Percentiles rank a stretch among this genome's conserved stretches.
Evolutionary conservation across 1,140 invertebrate species (phyloP).

Genomic region (Coboldia fuscipes): DNA sequence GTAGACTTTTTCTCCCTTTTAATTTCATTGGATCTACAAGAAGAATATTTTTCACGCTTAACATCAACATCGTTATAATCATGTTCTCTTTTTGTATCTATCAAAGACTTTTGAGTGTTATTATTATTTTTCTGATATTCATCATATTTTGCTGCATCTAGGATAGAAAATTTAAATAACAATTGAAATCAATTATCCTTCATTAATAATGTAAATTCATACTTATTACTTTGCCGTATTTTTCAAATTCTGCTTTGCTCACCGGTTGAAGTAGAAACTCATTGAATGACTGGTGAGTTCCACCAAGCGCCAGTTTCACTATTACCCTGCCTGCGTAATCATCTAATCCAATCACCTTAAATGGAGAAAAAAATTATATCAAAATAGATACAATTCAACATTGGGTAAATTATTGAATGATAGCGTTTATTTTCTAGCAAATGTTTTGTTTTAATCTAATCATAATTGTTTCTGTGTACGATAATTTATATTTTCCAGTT

Average conservation of each 20-base stretch:
- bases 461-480: too few relatives aligned
- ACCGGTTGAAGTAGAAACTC: constrained; percentile 59
- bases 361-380: constrained; percentile 6
- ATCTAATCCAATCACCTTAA: constrained; percentile 60
- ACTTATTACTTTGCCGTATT: constrained; percentile 64
- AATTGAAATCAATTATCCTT: constrained; percentile 5
- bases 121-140: too few relatives aligned
- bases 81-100: too few relatives aligned
- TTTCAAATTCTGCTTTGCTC: constrained; percentile 51
- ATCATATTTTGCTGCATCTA: too few relatives aligned
- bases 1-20: too few relatives aligned
- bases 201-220: constrained; percentile 20
- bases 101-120: too few relatives aligned
- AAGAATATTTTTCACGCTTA: too few relatives aligned
- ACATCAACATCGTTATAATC: too few relatives aligned
- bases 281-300: constrained; percentile 43
- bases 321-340: constrained; percentile 63
- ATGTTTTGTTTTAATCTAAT: too few relatives aligned
- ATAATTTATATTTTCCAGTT: background rate
- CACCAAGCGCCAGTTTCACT: constrained; percentile 52
- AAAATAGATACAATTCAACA: background rate
- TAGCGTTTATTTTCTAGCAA: too few relatives aligned
- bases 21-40: too few relatives aligned
- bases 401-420: background rate
- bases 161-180: too few relatives aligned